These are phyloP conservation scores for Charina bottae DNA, from an alignment of 2,113 vertebrate genomes.

Conservation along the genomic window DNA sequence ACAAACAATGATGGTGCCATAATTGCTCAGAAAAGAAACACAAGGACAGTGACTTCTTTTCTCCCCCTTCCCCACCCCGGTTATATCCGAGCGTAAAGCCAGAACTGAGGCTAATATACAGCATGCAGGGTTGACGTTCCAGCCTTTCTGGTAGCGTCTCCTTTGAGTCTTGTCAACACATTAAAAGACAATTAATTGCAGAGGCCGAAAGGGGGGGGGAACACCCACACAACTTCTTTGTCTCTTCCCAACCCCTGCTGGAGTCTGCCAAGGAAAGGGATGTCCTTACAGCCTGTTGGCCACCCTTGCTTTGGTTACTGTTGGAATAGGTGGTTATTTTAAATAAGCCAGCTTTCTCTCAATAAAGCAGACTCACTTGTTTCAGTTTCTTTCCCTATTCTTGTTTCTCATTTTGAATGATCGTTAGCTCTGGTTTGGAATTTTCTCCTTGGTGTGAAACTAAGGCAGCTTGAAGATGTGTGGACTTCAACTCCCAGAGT, in stretches of 20 bases:
- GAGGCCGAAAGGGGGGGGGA: neutral
- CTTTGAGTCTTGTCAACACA: no score
- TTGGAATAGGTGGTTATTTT: neutral
- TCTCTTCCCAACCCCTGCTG: neutral
- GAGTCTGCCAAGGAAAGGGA: no score
- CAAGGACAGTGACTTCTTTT: neutral
- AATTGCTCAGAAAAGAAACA: neutral
- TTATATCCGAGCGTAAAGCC: neutral
- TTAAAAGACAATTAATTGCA: neutral
- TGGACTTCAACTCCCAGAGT: no score
- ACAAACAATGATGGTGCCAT: neutral
- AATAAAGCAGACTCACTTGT: neutral
- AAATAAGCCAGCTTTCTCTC: neutral
- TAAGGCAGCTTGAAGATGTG: no score
- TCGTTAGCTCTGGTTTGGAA: neutral
- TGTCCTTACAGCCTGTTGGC: neutral
- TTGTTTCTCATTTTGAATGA: neutral
- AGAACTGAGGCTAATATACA: neutral
- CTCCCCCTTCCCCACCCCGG: neutral
- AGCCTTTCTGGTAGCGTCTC: neutral
- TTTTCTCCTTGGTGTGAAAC: neutral
- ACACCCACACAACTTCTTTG: accelerated
- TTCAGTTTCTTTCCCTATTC: no score
- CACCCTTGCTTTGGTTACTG: neutral
- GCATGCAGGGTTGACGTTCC: neutral